Conservation (phyloP, 2,888 invertebrate genomes). For the Ochropacha duplaris region DNA sequence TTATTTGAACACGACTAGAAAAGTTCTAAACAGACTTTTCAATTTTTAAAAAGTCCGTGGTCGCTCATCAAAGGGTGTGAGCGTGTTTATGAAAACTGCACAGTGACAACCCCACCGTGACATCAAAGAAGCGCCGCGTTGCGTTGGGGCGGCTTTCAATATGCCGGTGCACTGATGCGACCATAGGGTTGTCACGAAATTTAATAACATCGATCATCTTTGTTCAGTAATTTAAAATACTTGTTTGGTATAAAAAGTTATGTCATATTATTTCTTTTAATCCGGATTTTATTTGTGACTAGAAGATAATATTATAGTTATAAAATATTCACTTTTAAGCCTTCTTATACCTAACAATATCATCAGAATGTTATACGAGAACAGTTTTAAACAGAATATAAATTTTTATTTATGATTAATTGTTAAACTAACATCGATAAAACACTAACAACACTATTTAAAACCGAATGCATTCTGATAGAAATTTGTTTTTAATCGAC, state of each 20-base stretch:
- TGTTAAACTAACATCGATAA: slow-evolving; percentile 10
- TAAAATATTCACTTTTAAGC: too few species aligned
- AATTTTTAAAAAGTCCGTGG: slow-evolving; percentile 3
- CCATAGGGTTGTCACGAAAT: slow-evolving; percentile 26
- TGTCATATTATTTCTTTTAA: too few species aligned
- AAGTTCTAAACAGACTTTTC: not conserved
- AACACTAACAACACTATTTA: slow-evolving; percentile 48
- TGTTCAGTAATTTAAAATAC: too few species aligned
- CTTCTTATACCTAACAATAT: too few species aligned
- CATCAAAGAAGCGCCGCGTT: slow-evolving; percentile 48
- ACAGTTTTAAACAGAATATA: too few species aligned
- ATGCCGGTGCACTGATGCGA: slow-evolving; percentile 45
- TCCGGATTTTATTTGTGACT: too few species aligned
- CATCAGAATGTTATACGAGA: too few species aligned
- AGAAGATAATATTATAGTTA: too few species aligned
- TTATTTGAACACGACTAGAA: not conserved
- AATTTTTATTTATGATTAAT: not conserved
- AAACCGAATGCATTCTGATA: slow-evolving; percentile 74
- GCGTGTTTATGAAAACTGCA: slow-evolving; percentile 12
- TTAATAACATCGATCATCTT: too few species aligned
- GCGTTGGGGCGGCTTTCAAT: slow-evolving; percentile 41
- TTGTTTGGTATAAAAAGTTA: too few species aligned
- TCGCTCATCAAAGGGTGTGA: slow-evolving; percentile 19
- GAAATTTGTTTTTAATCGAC: slow-evolving; percentile 82
- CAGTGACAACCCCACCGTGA: slow-evolving; percentile 33